Percentiles rank a stretch among this genome's conserved stretches.
phyloP scores from a whole-genome alignment of 1,140 invertebrate genomes.

The Trichoplusia ni region DNA sequence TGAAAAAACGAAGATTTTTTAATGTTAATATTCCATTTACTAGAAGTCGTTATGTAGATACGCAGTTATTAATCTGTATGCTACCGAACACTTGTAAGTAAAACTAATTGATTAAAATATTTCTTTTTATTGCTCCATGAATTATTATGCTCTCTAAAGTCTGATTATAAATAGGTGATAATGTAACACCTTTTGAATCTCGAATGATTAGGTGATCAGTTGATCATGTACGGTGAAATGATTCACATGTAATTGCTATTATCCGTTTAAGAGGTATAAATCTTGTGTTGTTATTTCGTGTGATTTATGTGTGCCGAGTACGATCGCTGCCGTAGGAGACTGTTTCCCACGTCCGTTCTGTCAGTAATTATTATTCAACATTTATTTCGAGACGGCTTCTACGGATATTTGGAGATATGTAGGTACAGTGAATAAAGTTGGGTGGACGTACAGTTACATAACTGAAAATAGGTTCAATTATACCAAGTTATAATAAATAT shows the following conservation, averaged over 20 bases:
- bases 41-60: constrained; percentile 15
- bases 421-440: no score
- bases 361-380: constrained; percentile 41
- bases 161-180: constrained; percentile 27
- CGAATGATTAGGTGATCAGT: constrained; percentile 9
- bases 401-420: not conserved
- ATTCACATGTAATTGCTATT: constrained; percentile 55
- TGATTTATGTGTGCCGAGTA: constrained; percentile 55
- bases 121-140: constrained; percentile 17
- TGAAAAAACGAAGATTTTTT: constrained; percentile 13
- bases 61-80: not conserved
- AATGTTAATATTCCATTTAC: constrained; percentile 32
- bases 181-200: constrained; percentile 21
- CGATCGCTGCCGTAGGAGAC: constrained; percentile 50
- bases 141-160: constrained; percentile 6
- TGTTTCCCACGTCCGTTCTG: constrained; percentile 52
- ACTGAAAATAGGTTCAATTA: no score
- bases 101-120: constrained; percentile 30
- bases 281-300: constrained; percentile 47
- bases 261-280: constrained; percentile 51
- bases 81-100: constrained; percentile 24
- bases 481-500: no score
- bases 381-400: constrained; percentile 18
- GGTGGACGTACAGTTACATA: no score
- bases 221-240: constrained; percentile 10